Evolutionary conservation across 2,888 invertebrate species (phyloP), one percentile per base, ranked within the genome.

Genomic region (Orthonevra nobilis): DNA sequence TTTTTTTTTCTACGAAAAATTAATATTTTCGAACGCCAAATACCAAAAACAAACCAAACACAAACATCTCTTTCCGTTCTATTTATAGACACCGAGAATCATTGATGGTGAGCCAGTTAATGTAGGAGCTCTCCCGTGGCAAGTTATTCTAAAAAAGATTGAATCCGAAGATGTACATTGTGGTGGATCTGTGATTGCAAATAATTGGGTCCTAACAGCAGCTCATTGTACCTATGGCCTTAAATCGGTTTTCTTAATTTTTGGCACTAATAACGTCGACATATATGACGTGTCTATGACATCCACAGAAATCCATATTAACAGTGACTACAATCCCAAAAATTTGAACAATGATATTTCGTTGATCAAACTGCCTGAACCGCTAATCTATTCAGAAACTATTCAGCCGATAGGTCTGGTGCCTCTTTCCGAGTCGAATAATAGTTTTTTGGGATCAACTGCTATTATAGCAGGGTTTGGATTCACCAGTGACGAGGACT

Each of bases 121-220:
- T 0, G 0, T 3, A 0, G 87, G 85, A 0, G 86, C 86, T 66
- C 85, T 88, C 34, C 88, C 88, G 2, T 87, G 87, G 86, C 87
- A 88, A 69, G 88, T 86, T 5, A 83, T 88, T 54, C 56, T 87
- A 0, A 87, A 86, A 58, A 82, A 83, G 4, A 83, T 85, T 64
- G 82, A 82, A 26, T 66, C 81, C 26, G 86, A 87, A 58, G 83
- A 83, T 28, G 36, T 88, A 12, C 81, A 83, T 3, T 88, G 88
- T 64, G 88, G 88, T 1, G 88, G 85, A n/a, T 87, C 87, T 0
- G 84, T 88, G 2, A 85, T 88, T 6, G 82, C 85, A 0, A 32
- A 74, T 5, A 63, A 34, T 1, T 87, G 86, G 85, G 86, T 88
- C n/a, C 75, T 87, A 0, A 88, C 88, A 0, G 88, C 88, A 0